phyloP scores from a whole-genome alignment of 2,888 invertebrate species.

The Drosophila antonietae region DNA sequence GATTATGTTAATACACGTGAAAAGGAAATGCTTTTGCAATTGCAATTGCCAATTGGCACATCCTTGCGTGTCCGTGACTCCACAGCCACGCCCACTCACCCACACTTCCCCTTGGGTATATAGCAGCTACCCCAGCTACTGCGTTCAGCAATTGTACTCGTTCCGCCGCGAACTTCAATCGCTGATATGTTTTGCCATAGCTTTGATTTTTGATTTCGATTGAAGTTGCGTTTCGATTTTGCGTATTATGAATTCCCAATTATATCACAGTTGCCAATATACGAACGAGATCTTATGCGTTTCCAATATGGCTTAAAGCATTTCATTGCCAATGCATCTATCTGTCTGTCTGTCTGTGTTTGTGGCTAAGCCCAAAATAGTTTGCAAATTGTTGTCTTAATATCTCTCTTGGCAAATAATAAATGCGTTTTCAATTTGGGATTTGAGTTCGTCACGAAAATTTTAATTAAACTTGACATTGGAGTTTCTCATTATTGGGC shows the following conservation, averaged over 20 bases:
- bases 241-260: conserved; percentile 56
- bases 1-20: conserved; percentile 81
- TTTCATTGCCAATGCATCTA: not conserved
- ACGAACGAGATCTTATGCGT: not conserved
- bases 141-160: conserved; percentile 19
- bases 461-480: conserved; percentile 13
- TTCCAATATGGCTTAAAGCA: conserved; percentile 10
- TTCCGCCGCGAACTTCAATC: conserved; percentile 38
- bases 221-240: conserved; percentile 51
- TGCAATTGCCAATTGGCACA: conserved; percentile 73
- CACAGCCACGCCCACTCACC: not conserved
- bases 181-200: conserved; percentile 42
- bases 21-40: conserved; percentile 81
- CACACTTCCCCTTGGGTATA: not conserved
- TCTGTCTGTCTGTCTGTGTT: too few species aligned
- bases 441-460: conserved; percentile 5
- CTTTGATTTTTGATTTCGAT: conserved; percentile 57
- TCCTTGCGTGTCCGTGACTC: conserved; percentile 53
- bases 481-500: conserved; percentile 9
- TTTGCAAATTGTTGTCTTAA: conserved; percentile 6
- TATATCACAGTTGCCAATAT: conserved; percentile 18
- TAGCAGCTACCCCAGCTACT: not conserved
- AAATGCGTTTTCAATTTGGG: conserved; percentile 10
- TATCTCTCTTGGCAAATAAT: conserved; percentile 3
- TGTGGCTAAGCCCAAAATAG: conserved; percentile 4